Evolutionary conservation across 2,888 invertebrate genomes (phyloP), one percentile per base, ranked within the genome.

Genomic region (Branchellion lobata): DNA sequence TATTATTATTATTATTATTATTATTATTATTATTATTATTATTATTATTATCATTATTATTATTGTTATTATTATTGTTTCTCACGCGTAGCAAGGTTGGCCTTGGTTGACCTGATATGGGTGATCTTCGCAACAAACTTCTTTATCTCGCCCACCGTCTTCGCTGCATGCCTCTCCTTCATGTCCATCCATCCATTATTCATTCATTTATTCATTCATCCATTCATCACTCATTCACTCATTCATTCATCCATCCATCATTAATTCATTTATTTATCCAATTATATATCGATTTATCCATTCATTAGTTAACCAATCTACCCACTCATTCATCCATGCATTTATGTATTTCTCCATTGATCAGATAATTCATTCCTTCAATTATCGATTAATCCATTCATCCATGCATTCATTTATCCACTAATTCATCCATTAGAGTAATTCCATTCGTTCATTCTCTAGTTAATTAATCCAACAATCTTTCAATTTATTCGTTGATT

Each of bases 91-190:
- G 85, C 51, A 31, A 68, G 69, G 94, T 94, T 85, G 93, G 92
- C 85, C 95, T 78, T 95, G 83, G 93, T 92, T 29, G 92, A 92
- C 85, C 96, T 89, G 89, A 97, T 91, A 84, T 93, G 92, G 0
- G 96, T 96, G 82, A 97, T 89, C 77, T 93, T 92, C 51, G 94
- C 92, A 1, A 97, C 96, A 87, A 96, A 95, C 85, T 93, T 92
- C 86, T 95, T 95, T 89, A 97, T 94, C 88, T 96, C 95, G 84
- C 94, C 93, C n/a, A 98, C 93, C 0, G 95, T 92, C 86, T 93
- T 94, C 79, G 94, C 93, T 72, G 86, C 84, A 86, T 94, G 93
- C 36, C 92, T 91, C 85, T 95, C 94, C 87, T 94, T 80, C 0
- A 82, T 91, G 85, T 95, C 94, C 87, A 94, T 80, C 0, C 81